A percentile compares a stretch with the other conserved stretches of the same genome.
Conservation (phyloP, 1,140 invertebrate species). For the Rhizoglyphus robini region DNA sequence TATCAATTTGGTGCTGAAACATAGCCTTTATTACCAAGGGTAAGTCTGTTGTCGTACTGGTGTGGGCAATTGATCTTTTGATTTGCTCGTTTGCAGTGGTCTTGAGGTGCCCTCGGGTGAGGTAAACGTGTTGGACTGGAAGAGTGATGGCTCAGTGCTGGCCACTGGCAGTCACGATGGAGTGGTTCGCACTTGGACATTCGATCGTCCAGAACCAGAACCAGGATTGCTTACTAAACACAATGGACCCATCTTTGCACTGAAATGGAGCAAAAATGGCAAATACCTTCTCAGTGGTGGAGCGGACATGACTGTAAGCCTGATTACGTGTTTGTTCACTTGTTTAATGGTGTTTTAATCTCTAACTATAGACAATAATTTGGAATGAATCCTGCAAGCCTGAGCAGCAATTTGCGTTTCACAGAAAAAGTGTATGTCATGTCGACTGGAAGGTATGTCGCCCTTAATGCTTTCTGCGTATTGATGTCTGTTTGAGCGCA, state of each 20-base stretch:
- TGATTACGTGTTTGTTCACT: neutral
- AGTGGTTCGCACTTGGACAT: slow-evolving; percentile 94
- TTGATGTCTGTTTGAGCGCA: neutral
- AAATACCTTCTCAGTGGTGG: slow-evolving; percentile 95
- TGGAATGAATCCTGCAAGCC: slow-evolving; percentile 96
- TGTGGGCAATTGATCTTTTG: no score
- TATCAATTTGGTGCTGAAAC: slow-evolving; percentile 67
- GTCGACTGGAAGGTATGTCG: slow-evolving; percentile 75
- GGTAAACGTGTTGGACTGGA: slow-evolving; percentile 97
- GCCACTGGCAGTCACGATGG: slow-evolving; percentile 98
- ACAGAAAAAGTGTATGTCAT: slow-evolving; percentile 86
- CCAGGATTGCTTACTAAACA: slow-evolving; percentile 94
- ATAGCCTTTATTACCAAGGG: slow-evolving; percentile 92
- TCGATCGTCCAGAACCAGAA: slow-evolving; percentile 75
- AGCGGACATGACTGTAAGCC: slow-evolving; percentile 47
- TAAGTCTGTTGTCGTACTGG: neutral
- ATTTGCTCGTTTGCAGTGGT: slow-evolving; percentile 36
- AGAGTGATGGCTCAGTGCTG: slow-evolving; percentile 85
- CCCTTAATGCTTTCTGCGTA: neutral
- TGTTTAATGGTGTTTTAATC: slow-evolving; percentile 9
- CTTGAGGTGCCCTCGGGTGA: slow-evolving; percentile 97
- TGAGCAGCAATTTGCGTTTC: slow-evolving; percentile 88
- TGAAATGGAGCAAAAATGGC: slow-evolving; percentile 97
- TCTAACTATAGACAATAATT: slow-evolving; percentile 72
- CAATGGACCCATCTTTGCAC: slow-evolving; percentile 97